Base-by-base conservation (phyloP, 37 sponge, comb jelly and placozoan species). In the Axinella damicornis region DNA sequence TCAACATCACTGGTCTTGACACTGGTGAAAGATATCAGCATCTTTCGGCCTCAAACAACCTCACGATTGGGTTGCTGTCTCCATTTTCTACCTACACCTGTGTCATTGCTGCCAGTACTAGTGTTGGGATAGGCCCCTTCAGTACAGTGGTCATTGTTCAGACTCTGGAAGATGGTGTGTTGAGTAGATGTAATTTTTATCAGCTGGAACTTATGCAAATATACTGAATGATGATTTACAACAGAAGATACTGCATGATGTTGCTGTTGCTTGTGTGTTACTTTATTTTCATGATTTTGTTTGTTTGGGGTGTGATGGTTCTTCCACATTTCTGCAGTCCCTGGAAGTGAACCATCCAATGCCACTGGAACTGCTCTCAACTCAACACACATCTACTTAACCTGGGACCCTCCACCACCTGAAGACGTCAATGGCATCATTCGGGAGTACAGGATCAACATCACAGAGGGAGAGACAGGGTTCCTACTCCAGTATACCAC, bases 91-190 rank as follows among this genome's bases (percentile, higher is more conserved):
- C 72, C 36, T 86, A 86, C 57, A 39, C 53, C 2, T 71, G 56
- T 40, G 38, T 73, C 57, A 71, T 86, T 40, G 73, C 87, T 60
- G 87, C 87, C 0, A 71, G 59, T 18, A 78, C 87, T 2, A 27
- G 17, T 2, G 60, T 78, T 19, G 87, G 87, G 18, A 12, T 57
- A 35, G 87, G 87, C 36, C 87, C 87, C 19, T 71, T 61, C 63
- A 70, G 61, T 31, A 57, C 25, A 28, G 73, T 72, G 57, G 9
- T 78, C 31, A 69, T 69, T 31, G 20, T 87, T 0, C 20, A 22
- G 5, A 87, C 82, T n/a, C 74, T 57, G 17, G 87, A 86, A 78
- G 87, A 77, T 78, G 79, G 87, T 86, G 57, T 70, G 79, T 21
- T 39, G 25, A 27, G 12, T 61, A n/a, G n/a, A n/a, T n/a, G n/a